These are phyloP conservation scores for Leptopilina syphax DNA, from an alignment of 2,888 invertebrate genomes.

Conservation along the genomic window DNA sequence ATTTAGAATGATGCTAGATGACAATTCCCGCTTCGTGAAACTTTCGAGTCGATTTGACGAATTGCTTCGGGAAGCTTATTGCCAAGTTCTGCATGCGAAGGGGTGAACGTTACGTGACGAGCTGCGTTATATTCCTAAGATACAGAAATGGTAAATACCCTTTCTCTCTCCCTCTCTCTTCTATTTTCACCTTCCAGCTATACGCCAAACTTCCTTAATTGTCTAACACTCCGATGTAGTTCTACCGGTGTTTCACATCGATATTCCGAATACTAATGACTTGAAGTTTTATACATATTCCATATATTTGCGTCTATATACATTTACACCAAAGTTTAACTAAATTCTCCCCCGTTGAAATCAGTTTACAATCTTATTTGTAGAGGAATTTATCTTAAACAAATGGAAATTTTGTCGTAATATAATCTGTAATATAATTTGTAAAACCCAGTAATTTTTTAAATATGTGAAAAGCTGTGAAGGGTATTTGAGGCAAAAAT, in stretches of 20 bases:
- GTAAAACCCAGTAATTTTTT: no score
- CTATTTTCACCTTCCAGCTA: no score
- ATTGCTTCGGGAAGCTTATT: conserved; percentile 58
- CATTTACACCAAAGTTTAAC: background rate
- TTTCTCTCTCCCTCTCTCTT: background rate
- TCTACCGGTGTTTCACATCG: conserved; percentile 16
- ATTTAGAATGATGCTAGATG: conserved; percentile 52
- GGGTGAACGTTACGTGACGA: conserved; percentile 50
- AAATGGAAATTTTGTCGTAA: no score
- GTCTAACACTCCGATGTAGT: conserved; percentile 15
- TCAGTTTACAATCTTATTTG: no score
- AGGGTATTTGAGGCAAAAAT: no score
- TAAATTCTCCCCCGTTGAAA: background rate
- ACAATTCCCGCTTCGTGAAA: conserved; percentile 55
- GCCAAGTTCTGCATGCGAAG: conserved; percentile 54
- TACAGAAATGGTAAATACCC: conserved; percentile 35
- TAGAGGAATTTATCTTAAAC: no score
- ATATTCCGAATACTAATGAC: conserved; percentile 19
- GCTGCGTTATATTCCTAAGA: conserved; percentile 23
- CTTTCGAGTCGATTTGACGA: conserved; percentile 58
- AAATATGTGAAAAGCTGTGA: no score
- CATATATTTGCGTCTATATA: background rate
- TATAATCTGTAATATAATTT: no score
- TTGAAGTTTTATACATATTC: conserved; percentile 10
- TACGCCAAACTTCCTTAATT: conserved; percentile 28